A percentile compares a stretch with the other conserved stretches of the same genome.
Conservation (phyloP, 2,113 vertebrate genomes). For the Falcunculus frontatus region DNA sequence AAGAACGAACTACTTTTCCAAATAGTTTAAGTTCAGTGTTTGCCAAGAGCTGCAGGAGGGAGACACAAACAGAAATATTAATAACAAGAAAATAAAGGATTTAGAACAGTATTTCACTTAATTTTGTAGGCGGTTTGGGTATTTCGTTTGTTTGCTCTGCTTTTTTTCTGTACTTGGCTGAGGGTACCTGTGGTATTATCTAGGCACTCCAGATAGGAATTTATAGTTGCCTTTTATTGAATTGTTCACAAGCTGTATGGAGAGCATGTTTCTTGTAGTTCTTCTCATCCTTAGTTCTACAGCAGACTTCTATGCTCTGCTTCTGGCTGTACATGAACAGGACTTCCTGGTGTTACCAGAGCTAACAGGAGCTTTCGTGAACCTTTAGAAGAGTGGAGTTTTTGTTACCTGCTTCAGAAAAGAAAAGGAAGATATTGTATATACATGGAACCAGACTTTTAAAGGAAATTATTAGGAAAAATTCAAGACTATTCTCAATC, state of each 20-base stretch:
- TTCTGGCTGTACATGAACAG: not conserved
- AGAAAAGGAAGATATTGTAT: not conserved
- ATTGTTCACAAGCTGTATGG: not conserved
- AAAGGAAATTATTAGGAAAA: not conserved
- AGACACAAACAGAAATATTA: constrained; percentile 31
- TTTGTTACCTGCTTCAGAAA: not conserved
- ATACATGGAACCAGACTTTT: not conserved
- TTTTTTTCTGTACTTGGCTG: not conserved
- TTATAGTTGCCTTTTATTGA: not conserved
- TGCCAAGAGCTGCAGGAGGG: constrained; percentile 55
- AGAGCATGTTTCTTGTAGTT: not conserved
- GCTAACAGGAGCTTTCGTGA: not conserved
- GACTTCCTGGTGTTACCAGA: not conserved
- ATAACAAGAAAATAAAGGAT: constrained; percentile 21
- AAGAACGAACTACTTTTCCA: constrained; percentile 18
- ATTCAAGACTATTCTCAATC: not conserved
- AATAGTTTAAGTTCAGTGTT: constrained; percentile 22
- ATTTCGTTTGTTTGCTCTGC: not conserved
- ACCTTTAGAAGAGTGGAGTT: not conserved
- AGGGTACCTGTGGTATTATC: not conserved
- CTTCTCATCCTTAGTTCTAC: not conserved
- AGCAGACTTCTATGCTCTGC: not conserved
- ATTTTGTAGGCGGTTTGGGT: not conserved
- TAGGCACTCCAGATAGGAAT: not conserved
- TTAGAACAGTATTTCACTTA: constrained; percentile 22